phyloP scores from a whole-genome alignment of 2,888 invertebrate species.

The Dicyrtomina minuta region DNA sequence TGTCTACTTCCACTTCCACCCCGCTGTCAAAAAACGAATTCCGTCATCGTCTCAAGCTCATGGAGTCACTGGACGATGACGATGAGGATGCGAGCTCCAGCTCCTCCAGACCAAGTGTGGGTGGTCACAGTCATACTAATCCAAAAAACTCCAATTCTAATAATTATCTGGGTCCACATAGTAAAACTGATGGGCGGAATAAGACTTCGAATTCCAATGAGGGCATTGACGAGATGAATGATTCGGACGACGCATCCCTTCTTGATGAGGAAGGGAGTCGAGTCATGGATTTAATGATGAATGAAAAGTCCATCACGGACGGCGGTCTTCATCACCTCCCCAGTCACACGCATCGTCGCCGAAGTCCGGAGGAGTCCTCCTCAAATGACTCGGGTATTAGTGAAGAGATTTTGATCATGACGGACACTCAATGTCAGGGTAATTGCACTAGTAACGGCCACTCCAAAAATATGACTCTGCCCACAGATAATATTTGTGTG shows the following conservation, averaged over 20 bases:
- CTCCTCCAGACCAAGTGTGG: background rate
- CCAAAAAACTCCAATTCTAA: too few species aligned
- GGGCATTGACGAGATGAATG: background rate
- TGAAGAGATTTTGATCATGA: conserved; percentile 41
- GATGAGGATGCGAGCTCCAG: conserved; percentile 16
- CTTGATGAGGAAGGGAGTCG: background rate
- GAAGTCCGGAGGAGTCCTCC: conserved; percentile 49
- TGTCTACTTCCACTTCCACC: background rate
- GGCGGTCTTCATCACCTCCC: too few species aligned
- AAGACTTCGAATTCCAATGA: background rate
- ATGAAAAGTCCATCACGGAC: too few species aligned
- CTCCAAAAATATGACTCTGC: background rate
- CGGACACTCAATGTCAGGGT: background rate
- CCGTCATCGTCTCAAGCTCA: background rate
- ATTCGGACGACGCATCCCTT: conserved; percentile 4
- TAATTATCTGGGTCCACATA: too few species aligned
- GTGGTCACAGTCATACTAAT: background rate
- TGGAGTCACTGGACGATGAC: conserved; percentile 16
- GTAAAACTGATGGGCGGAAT: background rate
- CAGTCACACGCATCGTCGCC: conserved; percentile 23
- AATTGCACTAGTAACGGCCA: background rate
- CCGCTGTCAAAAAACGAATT: background rate
- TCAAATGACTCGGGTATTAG: conserved; percentile 53
- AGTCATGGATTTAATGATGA: background rate
- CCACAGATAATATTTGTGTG: too few species aligned